Evolutionary conservation across 2,113 vertebrate species (phyloP).

Genomic region (Misgurnus mizolepis): DNA sequence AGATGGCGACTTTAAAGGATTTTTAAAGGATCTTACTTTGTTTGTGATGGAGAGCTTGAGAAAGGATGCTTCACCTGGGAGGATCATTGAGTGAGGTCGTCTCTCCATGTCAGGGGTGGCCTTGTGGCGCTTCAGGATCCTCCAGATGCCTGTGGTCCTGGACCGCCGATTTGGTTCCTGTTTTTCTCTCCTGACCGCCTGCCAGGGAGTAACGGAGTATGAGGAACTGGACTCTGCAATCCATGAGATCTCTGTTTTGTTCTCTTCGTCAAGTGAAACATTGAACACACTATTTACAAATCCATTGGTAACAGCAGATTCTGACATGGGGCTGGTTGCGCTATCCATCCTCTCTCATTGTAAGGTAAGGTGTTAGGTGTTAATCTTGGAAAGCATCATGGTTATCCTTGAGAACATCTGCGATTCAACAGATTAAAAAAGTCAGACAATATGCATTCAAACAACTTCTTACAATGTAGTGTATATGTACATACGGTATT

Average conservation of each 20-base stretch:
- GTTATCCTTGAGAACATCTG: conserved; percentile 28
- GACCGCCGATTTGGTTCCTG: conserved; percentile 73
- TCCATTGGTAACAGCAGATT: conserved; percentile 78
- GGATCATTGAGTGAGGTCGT: conserved; percentile 88
- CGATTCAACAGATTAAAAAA: background rate
- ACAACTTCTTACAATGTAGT: no score
- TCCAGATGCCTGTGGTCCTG: conserved; percentile 83
- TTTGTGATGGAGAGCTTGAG: conserved; percentile 85
- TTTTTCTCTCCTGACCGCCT: conserved; percentile 68
- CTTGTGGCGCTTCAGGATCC: conserved; percentile 82
- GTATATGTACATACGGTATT: background rate
- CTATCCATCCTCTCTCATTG: conserved; percentile 83
- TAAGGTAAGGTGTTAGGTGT: conserved; percentile 69
- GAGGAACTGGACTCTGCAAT: conserved; percentile 41
- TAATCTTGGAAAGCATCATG: conserved; percentile 58
- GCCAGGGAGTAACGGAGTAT: conserved; percentile 56
- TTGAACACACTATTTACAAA: conserved; percentile 82
- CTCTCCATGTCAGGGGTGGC: conserved; percentile 71
- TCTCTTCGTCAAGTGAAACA: conserved; percentile 71
- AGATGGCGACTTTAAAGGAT: conserved; percentile 74
- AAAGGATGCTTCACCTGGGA: conserved; percentile 79
- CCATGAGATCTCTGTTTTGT: conserved; percentile 62
- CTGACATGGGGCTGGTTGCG: conserved; percentile 60
- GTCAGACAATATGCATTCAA: background rate
- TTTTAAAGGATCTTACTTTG: conserved; percentile 84